Evolutionary conservation across 2,888 invertebrate genomes (phyloP).

Genomic region (Allygus modestus): DNA sequence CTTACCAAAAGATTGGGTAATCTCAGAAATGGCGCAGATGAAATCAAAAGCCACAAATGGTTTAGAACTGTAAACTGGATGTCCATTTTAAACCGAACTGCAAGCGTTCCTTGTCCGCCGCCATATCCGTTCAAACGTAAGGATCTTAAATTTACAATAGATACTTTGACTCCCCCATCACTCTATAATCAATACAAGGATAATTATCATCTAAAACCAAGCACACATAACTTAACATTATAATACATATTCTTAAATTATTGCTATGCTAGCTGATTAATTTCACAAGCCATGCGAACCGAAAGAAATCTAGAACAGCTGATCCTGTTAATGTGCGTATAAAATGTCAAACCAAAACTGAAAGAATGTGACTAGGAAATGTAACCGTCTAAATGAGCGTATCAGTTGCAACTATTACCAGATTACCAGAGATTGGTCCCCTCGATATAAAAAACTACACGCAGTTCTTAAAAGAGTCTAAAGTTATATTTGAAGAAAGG

Average conservation of each 20-base stretch:
- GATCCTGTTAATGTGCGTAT: background rate
- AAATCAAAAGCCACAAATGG: slow-evolving; percentile 95
- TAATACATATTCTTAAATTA: no score
- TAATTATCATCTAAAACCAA: no score
- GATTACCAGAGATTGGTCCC: background rate
- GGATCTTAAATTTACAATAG: no score
- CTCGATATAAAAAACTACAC: background rate
- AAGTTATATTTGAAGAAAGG: background rate
- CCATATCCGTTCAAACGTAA: no score
- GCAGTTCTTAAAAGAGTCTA: background rate
- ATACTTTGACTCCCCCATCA: no score
- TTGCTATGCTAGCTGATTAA: no score
- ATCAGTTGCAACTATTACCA: background rate
- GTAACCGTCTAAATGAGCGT: background rate
- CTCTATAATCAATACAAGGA: no score
- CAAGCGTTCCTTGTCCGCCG: slow-evolving; percentile 82
- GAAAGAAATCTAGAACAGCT: background rate
- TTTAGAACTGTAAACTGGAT: slow-evolving; percentile 90
- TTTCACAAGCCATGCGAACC: no score
- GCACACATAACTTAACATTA: no score
- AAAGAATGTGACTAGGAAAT: background rate
- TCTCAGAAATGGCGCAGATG: slow-evolving; percentile 88
- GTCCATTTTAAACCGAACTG: slow-evolving; percentile 85
- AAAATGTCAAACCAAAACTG: background rate
- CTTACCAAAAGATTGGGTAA: slow-evolving; percentile 90